These are phyloP conservation scores for Bufotes viridis DNA, from an alignment of 2,797 vertebrate species.

Conservation along the genomic window DNA sequence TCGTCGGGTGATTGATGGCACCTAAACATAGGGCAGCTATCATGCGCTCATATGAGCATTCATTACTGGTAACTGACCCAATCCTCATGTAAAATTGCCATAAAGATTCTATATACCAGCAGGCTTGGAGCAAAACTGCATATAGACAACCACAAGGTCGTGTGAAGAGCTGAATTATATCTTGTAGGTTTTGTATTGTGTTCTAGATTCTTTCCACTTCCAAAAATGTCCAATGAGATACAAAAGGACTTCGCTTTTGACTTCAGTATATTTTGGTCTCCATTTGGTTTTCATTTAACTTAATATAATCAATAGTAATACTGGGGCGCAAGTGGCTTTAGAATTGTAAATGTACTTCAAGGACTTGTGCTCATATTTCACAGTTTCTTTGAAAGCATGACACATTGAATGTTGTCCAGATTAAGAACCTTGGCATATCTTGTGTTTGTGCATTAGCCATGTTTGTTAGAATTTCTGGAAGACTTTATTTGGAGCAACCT, in stretches of 20 bases:
- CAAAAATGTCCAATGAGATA: not conserved
- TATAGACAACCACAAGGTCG: no score
- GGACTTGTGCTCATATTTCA: slow-evolving; percentile 21
- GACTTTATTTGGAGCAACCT: slow-evolving; percentile 51
- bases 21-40: no score
- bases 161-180: no score
- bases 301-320: not conserved
- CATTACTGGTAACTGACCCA: no score
- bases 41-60: no score
- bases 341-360: not conserved
- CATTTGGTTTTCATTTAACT: not conserved
- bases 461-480: slow-evolving; percentile 49
- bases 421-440: slow-evolving; percentile 46
- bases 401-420: not conserved
- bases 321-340: not conserved
- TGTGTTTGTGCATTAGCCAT: slow-evolving; percentile 14
- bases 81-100: no score
- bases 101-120: no score
- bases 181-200: not conserved
- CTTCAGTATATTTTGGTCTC: not conserved
- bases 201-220: not conserved
- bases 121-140: no score
- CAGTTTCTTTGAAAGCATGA: slow-evolving; percentile 12
- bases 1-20: no score
- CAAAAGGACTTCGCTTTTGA: not conserved